Conservation (phyloP, 2,888 invertebrate species). For the Xestia sexstrigata region DNA sequence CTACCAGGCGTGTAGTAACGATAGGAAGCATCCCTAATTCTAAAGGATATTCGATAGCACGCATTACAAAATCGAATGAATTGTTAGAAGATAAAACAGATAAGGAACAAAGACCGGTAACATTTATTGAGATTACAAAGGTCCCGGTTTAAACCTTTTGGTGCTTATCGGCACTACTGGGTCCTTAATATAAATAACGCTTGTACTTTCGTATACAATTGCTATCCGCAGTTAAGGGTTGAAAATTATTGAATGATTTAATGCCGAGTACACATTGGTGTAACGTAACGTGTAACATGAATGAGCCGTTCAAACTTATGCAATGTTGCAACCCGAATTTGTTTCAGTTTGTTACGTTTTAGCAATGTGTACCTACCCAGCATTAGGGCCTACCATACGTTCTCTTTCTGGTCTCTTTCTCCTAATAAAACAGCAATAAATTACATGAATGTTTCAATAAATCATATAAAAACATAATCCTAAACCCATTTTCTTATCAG, state of each 20-base stretch:
- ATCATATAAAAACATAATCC: neutral
- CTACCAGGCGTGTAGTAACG: neutral
- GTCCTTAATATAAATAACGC: slow-evolving; percentile 68
- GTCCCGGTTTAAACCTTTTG: slow-evolving; percentile 59
- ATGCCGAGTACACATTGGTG: no score
- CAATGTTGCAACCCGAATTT: no score
- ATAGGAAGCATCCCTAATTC: neutral
- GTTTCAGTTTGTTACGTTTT: no score
- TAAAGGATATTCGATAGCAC: slow-evolving; percentile 6
- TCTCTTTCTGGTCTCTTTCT: neutral
- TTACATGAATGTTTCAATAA: neutral
- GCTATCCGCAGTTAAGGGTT: slow-evolving; percentile 46
- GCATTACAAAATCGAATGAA: slow-evolving; percentile 51
- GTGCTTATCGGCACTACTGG: slow-evolving; percentile 64
- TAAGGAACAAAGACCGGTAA: slow-evolving; percentile 65
- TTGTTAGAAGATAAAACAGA: slow-evolving; percentile 53
- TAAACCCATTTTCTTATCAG: neutral
- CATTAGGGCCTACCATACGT: neutral
- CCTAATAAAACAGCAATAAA: neutral
- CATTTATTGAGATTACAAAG: slow-evolving; percentile 73
- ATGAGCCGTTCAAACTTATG: no score
- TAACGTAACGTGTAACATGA: no score
- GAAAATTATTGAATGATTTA: slow-evolving; percentile 13
- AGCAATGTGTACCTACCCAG: no score
- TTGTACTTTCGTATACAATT: slow-evolving; percentile 56